Evolutionary conservation across 2,888 invertebrate genomes (phyloP), one percentile per base, ranked within the genome.

Genomic region (Punctoribates punctum): DNA sequence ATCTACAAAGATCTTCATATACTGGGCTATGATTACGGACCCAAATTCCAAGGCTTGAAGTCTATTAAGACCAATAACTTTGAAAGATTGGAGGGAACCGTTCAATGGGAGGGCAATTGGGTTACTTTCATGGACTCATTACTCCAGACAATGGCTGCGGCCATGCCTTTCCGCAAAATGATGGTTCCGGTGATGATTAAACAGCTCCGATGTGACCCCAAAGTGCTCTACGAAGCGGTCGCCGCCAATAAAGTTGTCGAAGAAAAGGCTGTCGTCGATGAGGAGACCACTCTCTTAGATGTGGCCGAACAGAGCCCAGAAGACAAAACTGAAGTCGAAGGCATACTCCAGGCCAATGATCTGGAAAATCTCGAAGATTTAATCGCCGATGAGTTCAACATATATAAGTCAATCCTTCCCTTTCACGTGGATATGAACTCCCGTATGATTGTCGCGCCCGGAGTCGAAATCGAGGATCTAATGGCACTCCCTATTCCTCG

Each of bases 11-110:
- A 60, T 2, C 29, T 60, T 1, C 13, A 17, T 17, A 60, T 60
- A 8, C 27, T 27, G 15, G 60, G 60, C 29, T 60, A 60, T 17
- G 60, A 60, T 17, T 60, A 60, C 29, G 60, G 60, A 29, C 60
- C 60, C 15, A 60, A 60, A 29, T 60, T 60, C 60, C 27, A 29
- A 60, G 60, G 60, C 17, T 17, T 60, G 25, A 1, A 25, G 9
- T 25, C 0, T 9, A 57, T 57, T 3, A 57, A 25, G 11, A 57
- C 57, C 1, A 57, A 57, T 15, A 11, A 57, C 25, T 57, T 57
- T 11, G 57, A 87, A 81, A 92, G 46, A 23, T 27, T 67, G 3
- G 57, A 27, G 20, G 78, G 67, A 15, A 77, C 46, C 27, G 73
- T 78, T 6, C 11, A n/a, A n/a, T 76, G 76, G 76, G 67, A 75